A percentile compares a stretch with the other conserved stretches of the same genome.
Conservation (phyloP, 2,797 vertebrate species). For the Echiichthys vipera region DNA sequence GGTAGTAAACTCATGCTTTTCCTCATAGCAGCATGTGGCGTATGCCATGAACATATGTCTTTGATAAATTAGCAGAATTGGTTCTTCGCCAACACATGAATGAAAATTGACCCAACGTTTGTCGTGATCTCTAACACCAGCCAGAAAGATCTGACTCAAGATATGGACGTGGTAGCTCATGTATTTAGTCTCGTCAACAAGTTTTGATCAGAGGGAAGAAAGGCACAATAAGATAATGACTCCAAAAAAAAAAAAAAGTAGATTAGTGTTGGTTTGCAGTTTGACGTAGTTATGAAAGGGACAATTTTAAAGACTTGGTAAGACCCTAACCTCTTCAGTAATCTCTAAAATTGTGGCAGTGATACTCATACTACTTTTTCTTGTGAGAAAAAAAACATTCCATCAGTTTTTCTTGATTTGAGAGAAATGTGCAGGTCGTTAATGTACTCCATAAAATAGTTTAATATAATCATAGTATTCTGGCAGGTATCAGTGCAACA, state of each 20-base stretch:
- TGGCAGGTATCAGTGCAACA: slow-evolving; percentile 84
- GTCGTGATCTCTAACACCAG: slow-evolving; percentile 17
- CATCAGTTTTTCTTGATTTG: slow-evolving; percentile 38
- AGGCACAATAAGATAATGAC: slow-evolving; percentile 75
- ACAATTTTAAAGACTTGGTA: slow-evolving; percentile 18
- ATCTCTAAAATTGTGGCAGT: slow-evolving; percentile 71
- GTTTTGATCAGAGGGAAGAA: slow-evolving; percentile 59
- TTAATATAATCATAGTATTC: slow-evolving; percentile 78
- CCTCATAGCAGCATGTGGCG: slow-evolving; percentile 70
- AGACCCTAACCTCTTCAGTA: slow-evolving; percentile 33
- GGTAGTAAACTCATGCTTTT: slow-evolving; percentile 44
- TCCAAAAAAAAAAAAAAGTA: slow-evolving; percentile 54
- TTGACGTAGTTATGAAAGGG: slow-evolving; percentile 31
- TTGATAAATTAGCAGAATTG: slow-evolving; percentile 60
- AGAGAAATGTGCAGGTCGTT: slow-evolving; percentile 78
- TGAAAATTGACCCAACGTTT: slow-evolving; percentile 16
- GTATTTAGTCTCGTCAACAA: slow-evolving; percentile 51
- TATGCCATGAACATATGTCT: slow-evolving; percentile 58
- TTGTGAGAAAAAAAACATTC: slow-evolving; percentile 33
- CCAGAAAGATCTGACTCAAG: slow-evolving; percentile 32
- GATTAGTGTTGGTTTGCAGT: slow-evolving; percentile 56
- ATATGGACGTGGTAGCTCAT: slow-evolving; percentile 28
- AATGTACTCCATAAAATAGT: slow-evolving; percentile 77
- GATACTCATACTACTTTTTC: slow-evolving; percentile 45
- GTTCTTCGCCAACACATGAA: slow-evolving; percentile 30